Base-by-base conservation (phyloP, 2,888 invertebrate genomes). In the Cheilosia vulpina region DNA sequence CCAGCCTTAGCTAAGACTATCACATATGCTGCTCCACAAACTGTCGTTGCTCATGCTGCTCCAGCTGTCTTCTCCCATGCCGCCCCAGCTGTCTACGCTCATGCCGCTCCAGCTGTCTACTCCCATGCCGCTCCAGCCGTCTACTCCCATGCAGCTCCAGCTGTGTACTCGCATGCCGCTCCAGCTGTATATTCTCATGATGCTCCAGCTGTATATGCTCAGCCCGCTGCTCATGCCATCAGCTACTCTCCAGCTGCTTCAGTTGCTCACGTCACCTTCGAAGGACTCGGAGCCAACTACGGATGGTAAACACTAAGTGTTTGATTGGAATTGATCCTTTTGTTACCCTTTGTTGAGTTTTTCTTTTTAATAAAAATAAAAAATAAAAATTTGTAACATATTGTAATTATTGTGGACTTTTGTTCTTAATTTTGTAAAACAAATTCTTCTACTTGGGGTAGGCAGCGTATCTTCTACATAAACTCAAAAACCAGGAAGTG, bases 191-290 rank as follows among this genome's bases (percentile, higher is more conserved):
- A 87, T 83, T 71, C 87, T 81, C 80, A 85, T 62, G 89, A 78
- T 65, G 88, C 91, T 58, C 82, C 77, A 68, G 91, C 91, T 60
- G 89, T 94, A 87, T 88, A 77, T 11, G 66, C 81, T 13, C 21
- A 52, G 15, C 60, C 9, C 21, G 34, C 31, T 81, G 73, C 60
- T 73, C 73, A 52, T 41, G 57, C 89, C 55, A 88, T 94, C 89
- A 72, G 90, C 89, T 73, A 92, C 91, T 27, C 90, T 47, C 94
- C 94, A 55, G 93, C 94, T 52, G 93, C 94, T 87, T 93, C 93
- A 63, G 94, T 94, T 69, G 93, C 94, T 84, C 94, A 94, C 90
- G 93, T 94, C 65, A 90, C 93, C 88, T 94, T 94, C 93, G 93
- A 92, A 87, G 94, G 94, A 87, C 92, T 94, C 78, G 93, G 93